A percentile compares a stretch with the other conserved stretches of the same genome.
Conservation (phyloP, 2,113 vertebrate species). For the Oreochromis tanganicae region DNA sequence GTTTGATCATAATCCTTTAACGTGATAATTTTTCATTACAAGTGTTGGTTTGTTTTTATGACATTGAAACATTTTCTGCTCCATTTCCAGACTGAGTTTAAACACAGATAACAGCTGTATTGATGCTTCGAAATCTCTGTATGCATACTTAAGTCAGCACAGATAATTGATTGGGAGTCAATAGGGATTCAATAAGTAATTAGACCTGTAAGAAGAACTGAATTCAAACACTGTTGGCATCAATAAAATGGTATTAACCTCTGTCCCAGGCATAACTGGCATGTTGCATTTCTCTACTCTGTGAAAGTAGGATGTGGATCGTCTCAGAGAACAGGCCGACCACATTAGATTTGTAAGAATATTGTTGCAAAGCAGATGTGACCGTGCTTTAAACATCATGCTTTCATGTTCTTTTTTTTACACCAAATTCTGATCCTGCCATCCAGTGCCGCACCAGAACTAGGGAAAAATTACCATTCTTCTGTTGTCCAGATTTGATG, state of each 20-base stretch:
- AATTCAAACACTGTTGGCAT: not conserved
- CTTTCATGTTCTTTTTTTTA: not conserved
- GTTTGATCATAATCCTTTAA: fast-evolving
- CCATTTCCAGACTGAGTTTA: not conserved
- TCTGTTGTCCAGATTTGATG: no score
- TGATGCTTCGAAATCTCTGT: not conserved
- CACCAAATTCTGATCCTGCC: not conserved
- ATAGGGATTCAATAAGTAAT: not conserved
- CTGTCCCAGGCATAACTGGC: not conserved
- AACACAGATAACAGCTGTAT: not conserved
- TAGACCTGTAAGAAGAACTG: not conserved
- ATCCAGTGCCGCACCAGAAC: not conserved
- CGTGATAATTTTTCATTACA: fast-evolving
- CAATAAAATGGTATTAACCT: not conserved
- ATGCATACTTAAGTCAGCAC: not conserved
- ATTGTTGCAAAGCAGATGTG: not conserved
- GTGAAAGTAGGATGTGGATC: not conserved
- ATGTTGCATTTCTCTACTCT: not conserved
- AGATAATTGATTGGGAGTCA: not conserved
- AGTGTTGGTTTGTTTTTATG: fast-evolving
- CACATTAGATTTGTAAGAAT: not conserved
- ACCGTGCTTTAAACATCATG: not conserved
- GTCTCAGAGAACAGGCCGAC: not conserved
- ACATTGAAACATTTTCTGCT: not conserved
- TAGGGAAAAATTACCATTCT: no score